Conservation (phyloP, 2,797 vertebrate genomes). For the Microtus agrestis region DNA sequence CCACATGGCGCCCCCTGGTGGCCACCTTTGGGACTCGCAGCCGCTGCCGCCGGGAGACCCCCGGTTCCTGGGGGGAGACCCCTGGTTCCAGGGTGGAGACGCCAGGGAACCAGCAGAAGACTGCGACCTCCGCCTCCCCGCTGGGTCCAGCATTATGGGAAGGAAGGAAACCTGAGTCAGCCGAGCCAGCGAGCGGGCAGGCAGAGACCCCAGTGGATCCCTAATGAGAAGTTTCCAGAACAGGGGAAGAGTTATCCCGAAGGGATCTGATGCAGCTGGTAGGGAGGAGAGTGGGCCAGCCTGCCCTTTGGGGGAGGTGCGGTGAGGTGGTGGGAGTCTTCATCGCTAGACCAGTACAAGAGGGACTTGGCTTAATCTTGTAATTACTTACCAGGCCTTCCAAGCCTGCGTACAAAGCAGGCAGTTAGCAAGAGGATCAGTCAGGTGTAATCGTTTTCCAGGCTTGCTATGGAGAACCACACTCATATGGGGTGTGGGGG, state of each 20-base stretch:
- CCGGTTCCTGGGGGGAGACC: neutral
- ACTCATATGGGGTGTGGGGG: neutral
- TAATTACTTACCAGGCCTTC: neutral
- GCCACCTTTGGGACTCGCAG: accelerated
- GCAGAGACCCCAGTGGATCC: neutral
- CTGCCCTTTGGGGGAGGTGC: neutral
- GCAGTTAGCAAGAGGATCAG: neutral
- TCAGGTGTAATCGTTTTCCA: neutral
- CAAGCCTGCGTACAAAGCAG: neutral
- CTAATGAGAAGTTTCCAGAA: neutral
- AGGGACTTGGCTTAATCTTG: neutral
- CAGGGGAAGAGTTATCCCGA: neutral
- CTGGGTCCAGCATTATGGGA: neutral
- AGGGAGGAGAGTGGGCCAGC: neutral
- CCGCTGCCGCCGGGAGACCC: neutral
- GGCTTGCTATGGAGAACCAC: neutral
- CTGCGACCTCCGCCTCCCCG: neutral
- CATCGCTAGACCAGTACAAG: neutral
- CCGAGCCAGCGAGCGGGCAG: neutral
- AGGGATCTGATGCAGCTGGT: neutral
- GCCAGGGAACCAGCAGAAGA: neutral
- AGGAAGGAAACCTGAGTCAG: neutral
- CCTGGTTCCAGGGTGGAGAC: neutral
- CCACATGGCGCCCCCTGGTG: neutral
- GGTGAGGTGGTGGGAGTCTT: neutral